Percentiles rank a stretch among this genome's conserved stretches.
These are phyloP conservation scores for Carollia perspicillata DNA, from an alignment of 2,113 vertebrate species.

Conservation along the genomic window DNA sequence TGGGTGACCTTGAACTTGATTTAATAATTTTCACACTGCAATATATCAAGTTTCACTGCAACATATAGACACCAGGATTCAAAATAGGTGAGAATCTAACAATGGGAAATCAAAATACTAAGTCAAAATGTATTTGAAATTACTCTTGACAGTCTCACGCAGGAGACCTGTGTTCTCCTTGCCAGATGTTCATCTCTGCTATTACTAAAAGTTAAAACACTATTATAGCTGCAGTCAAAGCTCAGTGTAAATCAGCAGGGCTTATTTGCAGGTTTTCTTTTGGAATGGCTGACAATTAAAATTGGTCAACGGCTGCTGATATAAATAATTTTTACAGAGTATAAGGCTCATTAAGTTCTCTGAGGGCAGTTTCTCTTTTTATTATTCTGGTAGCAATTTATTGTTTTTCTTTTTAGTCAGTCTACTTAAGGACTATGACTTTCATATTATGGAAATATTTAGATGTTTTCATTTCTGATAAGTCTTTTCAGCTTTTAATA, in stretches of 20 bases:
- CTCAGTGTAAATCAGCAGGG: neutral
- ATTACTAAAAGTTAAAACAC: neutral
- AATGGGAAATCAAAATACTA: neutral
- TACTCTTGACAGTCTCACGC: neutral
- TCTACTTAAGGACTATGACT: neutral
- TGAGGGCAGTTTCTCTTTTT: neutral
- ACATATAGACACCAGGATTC: neutral
- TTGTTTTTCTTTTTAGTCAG: neutral
- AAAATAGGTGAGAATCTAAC: neutral
- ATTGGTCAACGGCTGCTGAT: neutral
- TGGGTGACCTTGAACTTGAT: neutral
- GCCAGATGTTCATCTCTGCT: neutral
- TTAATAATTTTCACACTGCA: neutral
- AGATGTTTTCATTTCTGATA: neutral
- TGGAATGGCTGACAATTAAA: neutral
- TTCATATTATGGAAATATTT: neutral
- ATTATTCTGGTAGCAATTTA: neutral
- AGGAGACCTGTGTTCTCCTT: neutral
- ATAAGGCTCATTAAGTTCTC: neutral
- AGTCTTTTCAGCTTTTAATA: neutral
- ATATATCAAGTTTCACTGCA: neutral
- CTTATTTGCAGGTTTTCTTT: neutral
- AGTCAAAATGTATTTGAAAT: constrained; percentile 4
- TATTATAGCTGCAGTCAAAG: neutral
- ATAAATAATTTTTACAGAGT: neutral